phyloP scores from a whole-genome alignment of 2,113 vertebrate species.

The Ifrita kowaldi region DNA sequence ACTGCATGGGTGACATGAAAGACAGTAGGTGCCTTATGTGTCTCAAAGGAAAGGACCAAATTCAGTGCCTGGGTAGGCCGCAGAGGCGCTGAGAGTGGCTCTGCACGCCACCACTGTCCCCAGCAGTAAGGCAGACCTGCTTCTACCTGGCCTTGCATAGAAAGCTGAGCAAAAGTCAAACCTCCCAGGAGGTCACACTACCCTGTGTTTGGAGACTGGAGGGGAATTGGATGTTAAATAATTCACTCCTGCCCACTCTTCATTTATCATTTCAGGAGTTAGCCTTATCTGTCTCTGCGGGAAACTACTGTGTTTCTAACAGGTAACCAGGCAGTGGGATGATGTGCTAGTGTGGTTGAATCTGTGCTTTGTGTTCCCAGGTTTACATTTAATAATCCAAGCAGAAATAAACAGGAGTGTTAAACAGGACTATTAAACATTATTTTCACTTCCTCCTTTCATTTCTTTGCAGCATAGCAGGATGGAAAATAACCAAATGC shows the following conservation, averaged over 20 bases:
- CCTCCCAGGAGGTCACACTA: not conserved
- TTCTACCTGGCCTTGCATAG: not conserved
- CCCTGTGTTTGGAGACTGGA: not conserved
- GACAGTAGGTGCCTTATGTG: not conserved
- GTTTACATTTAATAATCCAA: constrained; percentile 5
- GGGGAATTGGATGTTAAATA: not conserved
- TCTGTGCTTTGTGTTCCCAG: not conserved
- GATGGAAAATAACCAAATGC: not conserved
- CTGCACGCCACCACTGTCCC: rapidly evolving
- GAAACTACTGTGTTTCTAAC: constrained; percentile 5
- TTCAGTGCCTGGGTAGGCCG: not conserved
- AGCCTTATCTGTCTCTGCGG: not conserved
- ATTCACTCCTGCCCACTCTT: not conserved
- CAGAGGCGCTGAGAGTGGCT: not conserved
- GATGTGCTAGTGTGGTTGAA: not conserved
- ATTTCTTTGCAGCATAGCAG: not conserved
- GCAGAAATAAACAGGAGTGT: not conserved
- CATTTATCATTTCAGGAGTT: not conserved
- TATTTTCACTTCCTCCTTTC: constrained; percentile 14
- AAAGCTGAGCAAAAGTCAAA: not conserved
- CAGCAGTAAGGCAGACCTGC: not conserved
- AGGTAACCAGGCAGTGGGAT: not conserved
- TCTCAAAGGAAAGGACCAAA: not conserved
- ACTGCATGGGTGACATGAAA: not conserved
- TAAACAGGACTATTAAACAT: not conserved